Conservation (phyloP, 2,113 vertebrate genomes). For the Nesoenas mayeri region DNA sequence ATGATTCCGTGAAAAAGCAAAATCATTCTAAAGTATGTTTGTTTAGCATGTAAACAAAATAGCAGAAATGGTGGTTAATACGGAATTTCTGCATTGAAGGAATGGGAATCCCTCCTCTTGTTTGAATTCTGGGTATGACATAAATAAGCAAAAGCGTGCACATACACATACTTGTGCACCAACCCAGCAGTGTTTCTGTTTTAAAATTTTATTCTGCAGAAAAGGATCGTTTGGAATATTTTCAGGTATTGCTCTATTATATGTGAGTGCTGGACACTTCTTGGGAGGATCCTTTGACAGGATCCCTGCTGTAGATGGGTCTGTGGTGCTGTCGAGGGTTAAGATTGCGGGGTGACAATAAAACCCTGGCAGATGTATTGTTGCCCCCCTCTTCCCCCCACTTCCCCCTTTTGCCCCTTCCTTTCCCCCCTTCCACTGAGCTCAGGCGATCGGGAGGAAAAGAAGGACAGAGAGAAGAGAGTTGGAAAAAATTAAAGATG, state of each 20-base stretch:
- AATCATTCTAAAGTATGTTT: background rate
- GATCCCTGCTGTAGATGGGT: background rate
- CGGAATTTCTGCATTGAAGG: background rate
- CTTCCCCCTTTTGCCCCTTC: too few species aligned
- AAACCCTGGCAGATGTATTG: too few species aligned
- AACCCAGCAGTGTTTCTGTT: background rate
- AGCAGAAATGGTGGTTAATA: background rate
- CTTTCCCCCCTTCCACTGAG: too few species aligned
- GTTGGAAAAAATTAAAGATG: too few species aligned
- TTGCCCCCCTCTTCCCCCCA: too few species aligned
- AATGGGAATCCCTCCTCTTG: background rate
- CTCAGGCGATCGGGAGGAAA: too few species aligned
- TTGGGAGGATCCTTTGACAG: background rate
- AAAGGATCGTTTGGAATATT: background rate
- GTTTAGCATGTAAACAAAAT: background rate
- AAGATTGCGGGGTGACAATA: too few species aligned
- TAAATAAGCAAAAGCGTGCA: background rate
- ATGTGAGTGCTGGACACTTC: fast-evolving
- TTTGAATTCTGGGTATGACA: background rate
- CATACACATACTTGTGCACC: too few species aligned
- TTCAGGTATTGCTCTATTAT: background rate
- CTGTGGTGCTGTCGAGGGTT: too few species aligned
- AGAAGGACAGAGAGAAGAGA: too few species aligned
- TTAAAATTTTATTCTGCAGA: background rate
- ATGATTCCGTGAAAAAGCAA: background rate